Evolutionary conservation across 1,140 invertebrate genomes (phyloP), one percentile per base, ranked within the genome.

Genomic region (Brachionus manjavacas): DNA sequence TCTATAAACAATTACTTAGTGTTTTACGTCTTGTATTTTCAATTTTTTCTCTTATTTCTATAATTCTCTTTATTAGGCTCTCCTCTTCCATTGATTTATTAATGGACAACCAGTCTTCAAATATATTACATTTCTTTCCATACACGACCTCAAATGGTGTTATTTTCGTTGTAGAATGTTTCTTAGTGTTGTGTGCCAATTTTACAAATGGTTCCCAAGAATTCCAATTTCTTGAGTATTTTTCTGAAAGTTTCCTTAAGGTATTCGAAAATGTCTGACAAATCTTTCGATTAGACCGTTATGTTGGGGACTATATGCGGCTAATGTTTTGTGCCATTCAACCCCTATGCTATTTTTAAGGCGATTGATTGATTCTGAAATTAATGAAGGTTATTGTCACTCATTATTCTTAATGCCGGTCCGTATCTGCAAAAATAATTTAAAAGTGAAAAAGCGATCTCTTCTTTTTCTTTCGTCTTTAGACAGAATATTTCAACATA

Each of bases 291-390:
- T 41, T 39, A 74, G 20, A 20, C 70, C 2, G 16, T 74, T 74
- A 46, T 46, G 41, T 46, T 41, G 70, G 0, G 70, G 70, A 74
- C 35, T 23, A 9, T n/a, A 70, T 70, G 66, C 25, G 11, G 39
- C 41, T 12, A 46, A 16, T 23, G 41, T 74, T 46, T 74, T 74
- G 16, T 74, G 70, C 64, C 64, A 68, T 12, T 78, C 25, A 12
- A 86, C 80, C n/a, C 83, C 66, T 46, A 86, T 35, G n/a, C 43
- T 14, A 31, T 28, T 74, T 16, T 84, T 74, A 11, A 86, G 11
- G 8, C 83, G 31, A 46, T 60, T 52, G 6, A 83, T 72, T 4
- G 86, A 20, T 41, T 79, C 46, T n/a, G 43, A 55, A 16, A 79
- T 60, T 25, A 52, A 52, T 6, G 23, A 41, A 46, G 43, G 4